Base-by-base conservation (phyloP, 2,797 vertebrate genomes). In the Typhlichthys eigenmanni region DNA sequence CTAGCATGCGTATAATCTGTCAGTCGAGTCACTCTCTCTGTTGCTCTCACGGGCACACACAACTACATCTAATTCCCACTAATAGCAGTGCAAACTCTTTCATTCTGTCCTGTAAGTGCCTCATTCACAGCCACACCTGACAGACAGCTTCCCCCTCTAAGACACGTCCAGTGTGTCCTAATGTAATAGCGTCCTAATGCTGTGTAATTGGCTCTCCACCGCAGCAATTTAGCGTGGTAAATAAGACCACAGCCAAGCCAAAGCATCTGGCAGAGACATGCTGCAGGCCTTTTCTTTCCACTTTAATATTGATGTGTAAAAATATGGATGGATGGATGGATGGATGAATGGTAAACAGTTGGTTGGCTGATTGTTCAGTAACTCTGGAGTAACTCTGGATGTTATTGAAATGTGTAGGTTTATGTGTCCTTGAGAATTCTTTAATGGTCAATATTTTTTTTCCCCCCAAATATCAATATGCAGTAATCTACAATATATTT, bases 141-240 rank as follows among this genome's bases (percentile, higher is more conserved):
- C 38, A 60, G 29, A 60, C 46, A 49, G 29, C 3, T 52, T 54
- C 13, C 29, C 4, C 43, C 60, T 70, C 10, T 17, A 24, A 32
- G 45, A 17, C 47, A 13, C 46, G 13, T 58, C 45, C 56, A 17
- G 5, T 53, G 53, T 60, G 62, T 60, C 55, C 55, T 71, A 68
- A 77, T 77, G 71, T 68, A 78, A 68, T 69, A 71, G 69, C 55
- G 54, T 46, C 63, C 71, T 69, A 78, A 80, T 71, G 66, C 50
- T 57, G 55, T 68, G 73, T 75, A 80, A 84, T 69, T 68, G 64
- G 48, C 62, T 67, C 68, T 70, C 70, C 77, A 63, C 63, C 45
- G 56, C 53, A 52, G 45, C 16, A 66, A 62, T 73, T 59, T 58
- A 43, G 61, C 76, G 55, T 61, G 7, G 60, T 60, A 51, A 38